Base-by-base conservation (phyloP, 2,888 invertebrate species). In the Scrobipalpa costella region DNA sequence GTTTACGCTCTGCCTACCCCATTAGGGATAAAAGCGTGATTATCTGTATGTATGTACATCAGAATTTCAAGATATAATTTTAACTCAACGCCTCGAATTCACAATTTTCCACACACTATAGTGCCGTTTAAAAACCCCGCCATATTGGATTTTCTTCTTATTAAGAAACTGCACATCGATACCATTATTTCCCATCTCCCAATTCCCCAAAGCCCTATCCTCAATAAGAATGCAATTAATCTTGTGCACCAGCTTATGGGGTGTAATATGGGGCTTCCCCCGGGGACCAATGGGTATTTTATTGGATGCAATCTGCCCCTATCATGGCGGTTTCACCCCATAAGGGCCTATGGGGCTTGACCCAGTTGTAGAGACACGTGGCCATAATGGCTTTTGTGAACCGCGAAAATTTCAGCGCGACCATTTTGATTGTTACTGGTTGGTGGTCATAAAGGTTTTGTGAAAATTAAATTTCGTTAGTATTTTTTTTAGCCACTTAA, bases 281-380 rank as follows among this genome's bases (percentile, higher is more conserved):
- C 1, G 1, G 55, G 55, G 55, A 33, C 33, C 55, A 55, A 55
- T 55, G 27, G 7, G 15, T 55, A n/a, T 27, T 34, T 55, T 55
- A 55, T 55, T 55, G 55, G 55, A 34, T 55, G 55, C 55, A 55
- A 55, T 55, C 55, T 55, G 55, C 55, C 55, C 55, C 33, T 55
- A 55, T 55, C 55, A 34, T 27, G 55, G 55, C 7, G 13, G 15
- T 55, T n/a, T 15, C 34, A 55, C 44, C 44, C 44, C 44, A 44
- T 44, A 44, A 33, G 55, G 55, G 33, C 7, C 13, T 34, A 15
- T 34, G 8, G 27, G 55, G 55, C 33, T 15, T 55, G 55, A 55
- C 55, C 55, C 6, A 34, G 55, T 34, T 27, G 15, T n/a, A 34
- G 15, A 9, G 7, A 2, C 55, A 55, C 34, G 55, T 55, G 55